Conservation (phyloP, 2,888 invertebrate genomes). For the Synanthedon tipuliformis region DNA sequence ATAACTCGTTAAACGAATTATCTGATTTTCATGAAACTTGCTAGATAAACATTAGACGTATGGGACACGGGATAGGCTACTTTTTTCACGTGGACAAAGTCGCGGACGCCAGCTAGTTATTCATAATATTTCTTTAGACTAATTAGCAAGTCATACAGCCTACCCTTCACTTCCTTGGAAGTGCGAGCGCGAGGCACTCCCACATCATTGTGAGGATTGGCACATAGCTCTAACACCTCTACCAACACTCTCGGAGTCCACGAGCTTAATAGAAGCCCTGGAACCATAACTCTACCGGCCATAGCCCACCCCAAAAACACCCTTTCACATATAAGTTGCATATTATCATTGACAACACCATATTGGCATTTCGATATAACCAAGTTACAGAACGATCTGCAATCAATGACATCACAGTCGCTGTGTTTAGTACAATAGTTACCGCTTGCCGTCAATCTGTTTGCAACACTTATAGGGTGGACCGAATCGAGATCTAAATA, state of each 20-base stretch:
- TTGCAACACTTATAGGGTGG: slow-evolving; percentile 66
- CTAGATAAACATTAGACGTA: too few relatives aligned
- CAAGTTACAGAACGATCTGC: slow-evolving; percentile 71
- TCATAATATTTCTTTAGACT: slow-evolving; percentile 23
- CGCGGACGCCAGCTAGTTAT: too few relatives aligned
- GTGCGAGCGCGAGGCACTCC: slow-evolving; percentile 57
- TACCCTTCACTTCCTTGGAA: slow-evolving; percentile 51
- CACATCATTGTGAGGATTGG: slow-evolving; percentile 60
- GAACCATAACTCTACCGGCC: slow-evolving; percentile 70
- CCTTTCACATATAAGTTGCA: slow-evolving; percentile 76
- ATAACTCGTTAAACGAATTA: too few relatives aligned
- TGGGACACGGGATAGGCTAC: too few relatives aligned
- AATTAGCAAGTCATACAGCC: slow-evolving; percentile 62
- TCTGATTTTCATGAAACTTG: too few relatives aligned
- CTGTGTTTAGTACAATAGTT: slow-evolving; percentile 65
- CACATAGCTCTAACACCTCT: slow-evolving; percentile 69
- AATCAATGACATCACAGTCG: slow-evolving; percentile 77
- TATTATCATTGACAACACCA: slow-evolving; percentile 72
- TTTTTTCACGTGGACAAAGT: too few relatives aligned
- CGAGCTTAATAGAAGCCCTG: slow-evolving; percentile 71
- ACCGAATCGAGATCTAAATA: slow-evolving; percentile 75
- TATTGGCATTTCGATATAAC: slow-evolving; percentile 62
- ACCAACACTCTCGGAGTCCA: slow-evolving; percentile 70
- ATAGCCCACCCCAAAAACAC: slow-evolving; percentile 74
- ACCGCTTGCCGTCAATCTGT: slow-evolving; percentile 52